Percentiles rank a stretch among this genome's conserved stretches.
Evolutionary conservation across 1,140 invertebrate species (phyloP).

Genomic region (Drosophila punjabiensis): DNA sequence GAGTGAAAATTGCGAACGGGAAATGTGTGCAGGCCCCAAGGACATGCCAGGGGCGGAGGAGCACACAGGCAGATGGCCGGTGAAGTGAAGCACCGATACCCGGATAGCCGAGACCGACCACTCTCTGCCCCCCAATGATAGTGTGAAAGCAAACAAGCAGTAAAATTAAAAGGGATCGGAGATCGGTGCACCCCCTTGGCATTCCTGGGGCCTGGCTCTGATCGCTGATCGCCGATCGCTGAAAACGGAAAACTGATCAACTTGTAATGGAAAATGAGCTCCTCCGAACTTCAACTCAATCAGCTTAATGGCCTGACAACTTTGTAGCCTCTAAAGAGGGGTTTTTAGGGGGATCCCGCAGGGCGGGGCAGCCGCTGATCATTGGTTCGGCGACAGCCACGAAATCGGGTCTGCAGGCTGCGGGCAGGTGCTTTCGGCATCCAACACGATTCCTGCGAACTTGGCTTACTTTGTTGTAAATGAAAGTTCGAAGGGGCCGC

Average conservation of each 20-base stretch:
- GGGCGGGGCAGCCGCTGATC: slow-evolving; percentile 24
- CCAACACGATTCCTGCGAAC: slow-evolving; percentile 32
- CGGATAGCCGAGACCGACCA: slow-evolving; percentile 14
- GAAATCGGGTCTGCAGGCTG: slow-evolving; percentile 7
- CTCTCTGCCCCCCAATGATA: slow-evolving; percentile 58
- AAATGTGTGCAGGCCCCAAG: slow-evolving; percentile 50
- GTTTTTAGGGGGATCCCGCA: slow-evolving; percentile 2
- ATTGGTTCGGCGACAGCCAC: slow-evolving; percentile 31
- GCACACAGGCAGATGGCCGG: slow-evolving; percentile 15
- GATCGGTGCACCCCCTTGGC: slow-evolving; percentile 34
- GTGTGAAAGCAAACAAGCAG: slow-evolving; percentile 83
- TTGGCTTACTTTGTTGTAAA: slow-evolving; percentile 32
- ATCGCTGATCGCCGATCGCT: slow-evolving; percentile 4
- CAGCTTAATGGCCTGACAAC: slow-evolving; percentile 80
- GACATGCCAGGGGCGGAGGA: slow-evolving; percentile 5
- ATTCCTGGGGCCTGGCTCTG: slow-evolving; percentile 1
- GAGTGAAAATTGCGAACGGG: slow-evolving; percentile 82
- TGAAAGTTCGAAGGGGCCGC: slow-evolving; percentile 30
- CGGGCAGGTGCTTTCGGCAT: slow-evolving; percentile 40
- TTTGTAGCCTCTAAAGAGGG: slow-evolving; percentile 54
- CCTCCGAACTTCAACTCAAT: slow-evolving; percentile 78
- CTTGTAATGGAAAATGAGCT: slow-evolving; percentile 81
- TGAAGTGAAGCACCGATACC: slow-evolving; percentile 63
- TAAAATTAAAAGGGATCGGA: slow-evolving; percentile 73
- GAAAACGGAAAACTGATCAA: slow-evolving; percentile 67